phyloP scores from a whole-genome alignment of 2,888 invertebrate species.

The Napeogenes sylphis region DNA sequence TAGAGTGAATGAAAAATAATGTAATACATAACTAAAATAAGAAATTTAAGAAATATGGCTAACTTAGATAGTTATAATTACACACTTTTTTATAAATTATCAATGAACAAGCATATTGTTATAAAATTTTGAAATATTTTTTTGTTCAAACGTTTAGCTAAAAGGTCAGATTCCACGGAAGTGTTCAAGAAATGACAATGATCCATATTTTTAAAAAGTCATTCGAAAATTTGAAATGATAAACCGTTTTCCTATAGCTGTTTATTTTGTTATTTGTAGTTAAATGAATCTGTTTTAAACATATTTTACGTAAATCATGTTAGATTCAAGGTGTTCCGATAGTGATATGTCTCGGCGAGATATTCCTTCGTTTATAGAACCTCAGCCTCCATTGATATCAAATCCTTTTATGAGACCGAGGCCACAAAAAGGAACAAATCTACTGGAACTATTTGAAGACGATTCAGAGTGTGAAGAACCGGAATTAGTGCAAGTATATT shows the following conservation, averaged over 20 bases:
- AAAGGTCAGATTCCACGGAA: neutral
- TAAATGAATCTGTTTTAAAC: no score
- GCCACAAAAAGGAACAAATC: slow-evolving; percentile 63
- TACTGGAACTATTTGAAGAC: slow-evolving; percentile 62
- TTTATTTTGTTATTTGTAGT: no score
- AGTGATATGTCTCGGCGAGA: slow-evolving; percentile 52
- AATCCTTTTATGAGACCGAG: slow-evolving; percentile 70
- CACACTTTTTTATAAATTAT: no score
- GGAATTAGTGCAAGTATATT: slow-evolving; percentile 72
- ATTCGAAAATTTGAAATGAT: neutral
- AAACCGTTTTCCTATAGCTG: neutral
- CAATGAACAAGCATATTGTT: no score
- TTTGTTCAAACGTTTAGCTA: neutral
- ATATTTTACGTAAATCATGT: slow-evolving; percentile 32
- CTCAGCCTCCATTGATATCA: slow-evolving; percentile 62
- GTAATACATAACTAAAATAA: no score
- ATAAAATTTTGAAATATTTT: no score
- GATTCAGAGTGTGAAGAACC: slow-evolving; percentile 59
- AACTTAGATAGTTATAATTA: no score
- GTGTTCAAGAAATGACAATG: neutral
- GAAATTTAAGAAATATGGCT: no score
- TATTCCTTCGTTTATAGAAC: slow-evolving; percentile 71
- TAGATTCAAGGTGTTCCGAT: slow-evolving; percentile 53
- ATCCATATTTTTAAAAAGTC: neutral
- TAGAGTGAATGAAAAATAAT: no score